Percentiles rank a stretch among this genome's conserved stretches.
Evolutionary conservation across 2,113 vertebrate genomes (phyloP).

Genomic region (Pseudopodoces humilis): DNA sequence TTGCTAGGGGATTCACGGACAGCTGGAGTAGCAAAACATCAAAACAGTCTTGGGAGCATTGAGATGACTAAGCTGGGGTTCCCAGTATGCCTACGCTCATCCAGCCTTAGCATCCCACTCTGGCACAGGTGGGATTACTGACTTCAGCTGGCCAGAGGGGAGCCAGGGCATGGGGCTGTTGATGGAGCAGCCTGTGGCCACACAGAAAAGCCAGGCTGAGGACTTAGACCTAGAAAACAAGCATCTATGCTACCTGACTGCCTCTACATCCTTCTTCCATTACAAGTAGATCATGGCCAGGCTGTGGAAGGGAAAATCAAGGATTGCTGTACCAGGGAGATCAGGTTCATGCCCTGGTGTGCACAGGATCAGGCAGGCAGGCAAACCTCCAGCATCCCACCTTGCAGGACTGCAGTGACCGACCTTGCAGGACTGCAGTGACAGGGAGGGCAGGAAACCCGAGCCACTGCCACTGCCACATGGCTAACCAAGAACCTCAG

Average conservation of each 20-base stretch:
- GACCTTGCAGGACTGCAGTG: background rate
- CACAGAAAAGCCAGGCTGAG: background rate
- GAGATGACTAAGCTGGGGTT: background rate
- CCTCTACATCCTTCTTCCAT: background rate
- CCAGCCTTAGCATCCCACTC: background rate
- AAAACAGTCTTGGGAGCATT: background rate
- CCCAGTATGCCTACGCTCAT: background rate
- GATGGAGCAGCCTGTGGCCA: background rate
- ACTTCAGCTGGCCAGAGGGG: background rate
- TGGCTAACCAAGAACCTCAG: background rate
- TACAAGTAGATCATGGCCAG: background rate
- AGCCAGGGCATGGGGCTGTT: background rate
- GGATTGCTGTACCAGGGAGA: background rate
- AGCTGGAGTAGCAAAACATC: slow-evolving; percentile 27
- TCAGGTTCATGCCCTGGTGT: background rate
- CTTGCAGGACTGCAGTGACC: background rate
- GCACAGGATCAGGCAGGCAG: background rate
- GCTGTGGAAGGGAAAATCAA: background rate
- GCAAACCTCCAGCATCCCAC: background rate
- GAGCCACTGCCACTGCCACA: background rate
- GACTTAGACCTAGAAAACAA: background rate
- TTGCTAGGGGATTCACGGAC: background rate
- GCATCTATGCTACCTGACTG: background rate
- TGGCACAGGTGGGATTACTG: background rate
- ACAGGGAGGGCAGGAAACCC: background rate